Base-by-base conservation (phyloP, 2,113 vertebrate species). In the Myiozetetes cayanensis region DNA sequence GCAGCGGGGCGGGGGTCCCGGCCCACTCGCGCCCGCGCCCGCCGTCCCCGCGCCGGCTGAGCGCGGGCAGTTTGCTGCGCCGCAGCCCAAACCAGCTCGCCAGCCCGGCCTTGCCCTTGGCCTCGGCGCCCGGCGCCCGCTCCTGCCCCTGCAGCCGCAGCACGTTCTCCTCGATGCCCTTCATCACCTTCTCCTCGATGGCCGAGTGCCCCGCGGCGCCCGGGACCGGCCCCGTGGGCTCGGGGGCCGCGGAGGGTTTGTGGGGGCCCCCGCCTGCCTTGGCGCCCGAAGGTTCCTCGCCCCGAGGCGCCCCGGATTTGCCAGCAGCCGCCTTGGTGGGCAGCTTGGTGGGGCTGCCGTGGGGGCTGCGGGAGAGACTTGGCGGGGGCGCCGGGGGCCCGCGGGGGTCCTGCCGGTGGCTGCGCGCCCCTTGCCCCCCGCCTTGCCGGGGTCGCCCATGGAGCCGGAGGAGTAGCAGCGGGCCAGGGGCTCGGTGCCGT, bases 121-220 rank as follows among this genome's bases (percentile, higher is more conserved):
- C 98, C 91, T 99, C 99, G 0, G 87, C 62, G 2, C 66, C 46
- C 6, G 97, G 98, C 0, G 97, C 97, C 55, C 98, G 91, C 77
- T 99, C 99, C 97, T 99, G 99, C 91, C 98, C 99, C 96, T 99
- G 99, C 33, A 99, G 98, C 84, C 99, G 98, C 79, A 99, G 97
- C 97, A 99, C 96, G 8, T 99, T 99, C 97, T 99, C 99, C 97
- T 99, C 98, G 3, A 99, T 99, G 90, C 99, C 99, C 78, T 99
- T 99, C 99, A 99, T 99, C 87, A 99, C 99, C 95, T 99, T 99
- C 97, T 99, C 99, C 97, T 99, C 99, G 8, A 99, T 99, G 95
- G 99, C 98, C 0, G 99, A 99, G 21, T 99, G 98, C 55, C 91
- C 6, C 43, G 67, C 83, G 3, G 47, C 77, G 27, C 93, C 77